phyloP scores from a whole-genome alignment of 2,888 invertebrate genomes.

The Tenthredo scrophulariae region DNA sequence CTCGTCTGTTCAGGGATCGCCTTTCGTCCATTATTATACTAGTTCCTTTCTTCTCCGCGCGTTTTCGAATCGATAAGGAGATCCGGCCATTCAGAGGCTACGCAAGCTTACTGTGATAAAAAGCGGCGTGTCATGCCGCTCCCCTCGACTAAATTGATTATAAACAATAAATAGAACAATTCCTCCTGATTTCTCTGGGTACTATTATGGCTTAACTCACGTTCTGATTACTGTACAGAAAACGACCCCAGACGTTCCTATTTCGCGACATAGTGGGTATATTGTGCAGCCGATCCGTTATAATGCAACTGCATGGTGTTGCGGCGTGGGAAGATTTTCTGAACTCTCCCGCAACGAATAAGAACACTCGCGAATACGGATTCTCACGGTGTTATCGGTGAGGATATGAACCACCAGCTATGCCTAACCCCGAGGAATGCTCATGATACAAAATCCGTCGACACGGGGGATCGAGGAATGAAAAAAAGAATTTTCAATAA shows the following conservation, averaged over 20 bases:
- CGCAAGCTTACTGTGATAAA: background rate
- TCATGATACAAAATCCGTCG: background rate
- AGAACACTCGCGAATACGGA: background rate
- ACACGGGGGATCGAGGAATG: background rate
- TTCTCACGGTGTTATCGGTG: constrained; percentile 33
- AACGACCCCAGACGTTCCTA: constrained; percentile 1
- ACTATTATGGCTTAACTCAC: background rate
- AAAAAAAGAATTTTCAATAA: background rate
- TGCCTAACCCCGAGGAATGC: background rate
- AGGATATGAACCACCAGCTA: background rate
- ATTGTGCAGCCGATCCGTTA: constrained; percentile 54
- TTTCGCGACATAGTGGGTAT: background rate
- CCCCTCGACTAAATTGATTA: background rate
- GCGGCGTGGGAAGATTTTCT: constrained; percentile 19
- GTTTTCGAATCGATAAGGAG: background rate
- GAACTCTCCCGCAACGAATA: constrained; percentile 8
- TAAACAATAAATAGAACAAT: background rate
- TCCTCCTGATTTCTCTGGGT: background rate
- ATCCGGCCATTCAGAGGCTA: background rate
- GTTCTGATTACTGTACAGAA: background rate
- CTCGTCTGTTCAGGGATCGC: background rate
- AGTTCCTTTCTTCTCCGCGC: background rate
- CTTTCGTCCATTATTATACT: background rate
- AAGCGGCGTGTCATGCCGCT: background rate
- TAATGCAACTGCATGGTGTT: constrained; percentile 42